phyloP scores from a whole-genome alignment of 2,797 vertebrate genomes.

The Sebastes cheni region DNA sequence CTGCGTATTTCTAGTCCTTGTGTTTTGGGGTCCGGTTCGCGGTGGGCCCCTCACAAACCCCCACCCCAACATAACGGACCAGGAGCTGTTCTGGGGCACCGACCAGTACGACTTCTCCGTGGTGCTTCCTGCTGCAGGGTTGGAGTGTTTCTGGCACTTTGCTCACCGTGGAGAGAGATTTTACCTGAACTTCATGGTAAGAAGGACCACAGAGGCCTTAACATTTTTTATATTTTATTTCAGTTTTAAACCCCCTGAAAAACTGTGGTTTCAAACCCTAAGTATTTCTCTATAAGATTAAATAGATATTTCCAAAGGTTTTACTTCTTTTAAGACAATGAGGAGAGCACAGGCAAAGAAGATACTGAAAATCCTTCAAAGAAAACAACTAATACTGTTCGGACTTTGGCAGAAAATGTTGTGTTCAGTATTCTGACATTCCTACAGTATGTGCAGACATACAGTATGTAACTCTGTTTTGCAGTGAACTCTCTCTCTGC shows the following conservation, averaged over 20 bases:
- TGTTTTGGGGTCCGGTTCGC: constrained; percentile 39
- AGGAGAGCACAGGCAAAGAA: not conserved
- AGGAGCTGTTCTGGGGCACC: constrained; percentile 82
- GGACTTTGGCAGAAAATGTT: not conserved
- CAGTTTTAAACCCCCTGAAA: not conserved
- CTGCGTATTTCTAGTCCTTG: constrained; percentile 3
- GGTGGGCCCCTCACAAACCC: constrained; percentile 72
- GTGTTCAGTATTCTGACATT: too few relatives aligned
- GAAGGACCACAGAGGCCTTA: constrained; percentile 4
- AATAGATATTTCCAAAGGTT: not conserved
- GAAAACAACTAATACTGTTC: not conserved
- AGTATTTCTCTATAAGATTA: not conserved
- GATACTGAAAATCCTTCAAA: too few relatives aligned
- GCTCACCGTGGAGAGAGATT: constrained; percentile 86
- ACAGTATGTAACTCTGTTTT: too few relatives aligned
- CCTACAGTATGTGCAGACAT: not conserved
- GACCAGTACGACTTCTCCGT: constrained; percentile 91
- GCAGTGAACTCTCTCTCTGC: not conserved
- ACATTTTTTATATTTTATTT: not conserved
- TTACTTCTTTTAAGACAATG: not conserved
- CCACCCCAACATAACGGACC: constrained; percentile 59
- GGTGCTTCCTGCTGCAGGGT: constrained; percentile 73
- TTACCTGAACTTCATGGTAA: constrained; percentile 92
- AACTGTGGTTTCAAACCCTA: not conserved
- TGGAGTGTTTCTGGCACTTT: constrained; percentile 95